Evolutionary conservation across 2,797 vertebrate species (phyloP).

Genomic region (Pangasius macronema): DNA sequence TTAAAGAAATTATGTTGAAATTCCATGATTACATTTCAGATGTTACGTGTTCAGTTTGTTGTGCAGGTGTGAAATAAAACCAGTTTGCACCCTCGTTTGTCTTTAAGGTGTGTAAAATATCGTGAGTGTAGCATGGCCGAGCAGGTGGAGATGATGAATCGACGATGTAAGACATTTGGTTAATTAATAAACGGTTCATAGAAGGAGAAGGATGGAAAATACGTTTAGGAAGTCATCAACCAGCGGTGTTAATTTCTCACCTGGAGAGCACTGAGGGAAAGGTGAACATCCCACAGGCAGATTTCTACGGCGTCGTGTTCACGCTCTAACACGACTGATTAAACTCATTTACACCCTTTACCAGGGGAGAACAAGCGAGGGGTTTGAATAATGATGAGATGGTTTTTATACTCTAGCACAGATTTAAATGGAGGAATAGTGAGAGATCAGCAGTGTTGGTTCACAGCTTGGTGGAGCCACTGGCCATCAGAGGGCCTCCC

Average conservation of each 20-base stretch:
- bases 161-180: neutral
- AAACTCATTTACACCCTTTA: neutral
- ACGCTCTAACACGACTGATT: neutral
- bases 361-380: neutral
- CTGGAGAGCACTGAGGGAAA: neutral
- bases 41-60: neutral
- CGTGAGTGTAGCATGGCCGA: neutral
- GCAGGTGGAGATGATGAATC: neutral
- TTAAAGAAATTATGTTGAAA: neutral
- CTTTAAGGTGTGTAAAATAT: neutral
- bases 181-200: neutral
- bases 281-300: neutral
- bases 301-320: neutral
- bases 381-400: neutral
- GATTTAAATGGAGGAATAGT: neutral
- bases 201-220: neutral
- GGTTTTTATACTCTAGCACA: neutral
- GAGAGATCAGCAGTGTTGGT: neutral
- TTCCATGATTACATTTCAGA: neutral
- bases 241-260: neutral
- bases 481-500: neutral
- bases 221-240: neutral
- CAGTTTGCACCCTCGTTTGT: neutral
- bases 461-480: neutral
- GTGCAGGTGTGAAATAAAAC: neutral